A percentile compares a stretch with the other conserved stretches of the same genome.
These are phyloP conservation scores for Puntigrus tetrazona DNA, from an alignment of 2,113 vertebrate species.

Conservation along the genomic window DNA sequence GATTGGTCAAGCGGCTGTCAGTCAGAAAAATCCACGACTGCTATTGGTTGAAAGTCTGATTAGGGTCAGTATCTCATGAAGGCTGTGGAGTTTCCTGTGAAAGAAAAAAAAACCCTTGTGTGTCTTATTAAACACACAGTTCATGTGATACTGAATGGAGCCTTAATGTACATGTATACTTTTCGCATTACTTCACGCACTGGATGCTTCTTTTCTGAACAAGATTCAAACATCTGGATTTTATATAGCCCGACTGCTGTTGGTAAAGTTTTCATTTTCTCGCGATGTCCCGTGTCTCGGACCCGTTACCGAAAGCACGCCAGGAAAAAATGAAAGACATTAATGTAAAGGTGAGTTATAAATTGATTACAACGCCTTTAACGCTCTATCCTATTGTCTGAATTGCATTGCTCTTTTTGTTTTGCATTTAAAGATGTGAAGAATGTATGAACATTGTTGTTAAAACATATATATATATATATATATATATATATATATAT, in stretches of 20 bases:
- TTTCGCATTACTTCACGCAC: neutral
- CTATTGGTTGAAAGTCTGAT: slow-evolving; percentile 19
- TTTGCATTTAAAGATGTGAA: neutral
- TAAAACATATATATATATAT: neutral
- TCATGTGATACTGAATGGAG: neutral
- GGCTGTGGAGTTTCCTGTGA: slow-evolving; percentile 32
- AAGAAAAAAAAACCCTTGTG: neutral
- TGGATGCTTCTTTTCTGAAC: neutral
- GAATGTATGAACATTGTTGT: neutral
- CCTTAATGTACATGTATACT: neutral
- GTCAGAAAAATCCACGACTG: neutral
- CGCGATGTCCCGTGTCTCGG: slow-evolving; percentile 66
- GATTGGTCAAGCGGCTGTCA: slow-evolving; percentile 13
- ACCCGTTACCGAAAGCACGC: slow-evolving; percentile 64
- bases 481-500: no score
- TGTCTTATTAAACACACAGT: neutral
- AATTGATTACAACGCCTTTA: neutral
- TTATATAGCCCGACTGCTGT: neutral
- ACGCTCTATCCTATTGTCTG: neutral
- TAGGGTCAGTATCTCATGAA: neutral
- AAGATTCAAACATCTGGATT: neutral
- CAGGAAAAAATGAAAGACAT: slow-evolving; percentile 78
- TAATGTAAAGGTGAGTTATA: slow-evolving; percentile 72
- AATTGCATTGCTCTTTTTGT: neutral
- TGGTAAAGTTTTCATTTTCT: slow-evolving; percentile 32